A percentile compares a stretch with the other conserved stretches of the same genome.
phyloP scores from a whole-genome alignment of 2,113 vertebrate genomes.

The Petrocephalus microphthalmus region DNA sequence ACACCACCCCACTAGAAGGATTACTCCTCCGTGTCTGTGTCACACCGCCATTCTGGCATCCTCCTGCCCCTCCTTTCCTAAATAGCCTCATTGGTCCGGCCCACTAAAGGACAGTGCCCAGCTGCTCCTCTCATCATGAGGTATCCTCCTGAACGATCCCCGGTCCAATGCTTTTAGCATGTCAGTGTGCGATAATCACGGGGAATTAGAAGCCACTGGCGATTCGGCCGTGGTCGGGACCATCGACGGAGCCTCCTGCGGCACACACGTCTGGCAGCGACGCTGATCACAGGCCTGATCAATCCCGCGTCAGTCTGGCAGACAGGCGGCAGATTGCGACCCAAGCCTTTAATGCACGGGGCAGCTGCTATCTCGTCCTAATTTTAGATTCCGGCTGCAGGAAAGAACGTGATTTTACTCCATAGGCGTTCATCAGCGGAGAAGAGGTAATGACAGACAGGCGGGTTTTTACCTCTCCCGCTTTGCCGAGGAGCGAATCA shows the following conservation, averaged over 20 bases:
- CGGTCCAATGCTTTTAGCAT: not conserved
- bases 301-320: not conserved
- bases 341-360: not conserved
- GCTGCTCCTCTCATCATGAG: not conserved
- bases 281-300: not conserved
- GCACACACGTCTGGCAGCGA: not conserved
- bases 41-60: not conserved
- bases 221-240: not conserved
- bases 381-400: not conserved
- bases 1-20: not conserved
- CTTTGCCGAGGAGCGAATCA: not conserved
- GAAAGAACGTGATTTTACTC: slow-evolving; percentile 7
- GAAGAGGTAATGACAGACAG: slow-evolving; percentile 1
- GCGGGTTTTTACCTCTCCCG: not conserved
- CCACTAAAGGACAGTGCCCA: too few relatives aligned
- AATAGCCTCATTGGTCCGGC: not conserved
- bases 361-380: not conserved
- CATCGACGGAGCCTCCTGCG: not conserved
- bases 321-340: not conserved
- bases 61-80: not conserved
- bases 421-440: slow-evolving; percentile 1
- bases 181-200: not conserved
- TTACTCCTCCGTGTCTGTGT: not conserved
- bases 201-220: not conserved
- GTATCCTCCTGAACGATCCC: not conserved